Base-by-base conservation (phyloP, 2,797 vertebrate species). In the Hydrocynus forskahlii region DNA sequence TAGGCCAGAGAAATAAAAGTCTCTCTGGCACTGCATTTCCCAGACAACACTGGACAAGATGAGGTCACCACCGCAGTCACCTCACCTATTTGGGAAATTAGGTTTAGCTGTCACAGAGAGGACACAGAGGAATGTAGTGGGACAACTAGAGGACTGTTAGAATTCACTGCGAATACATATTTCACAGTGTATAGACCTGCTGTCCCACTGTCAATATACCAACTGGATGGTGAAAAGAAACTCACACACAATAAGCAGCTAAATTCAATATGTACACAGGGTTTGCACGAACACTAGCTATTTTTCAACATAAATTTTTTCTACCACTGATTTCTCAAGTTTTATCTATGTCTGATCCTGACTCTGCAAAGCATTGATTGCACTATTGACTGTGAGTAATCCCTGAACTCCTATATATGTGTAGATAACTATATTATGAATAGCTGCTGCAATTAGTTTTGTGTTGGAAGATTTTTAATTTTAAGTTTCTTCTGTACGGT, bases 61-160 rank as follows among this genome's bases (percentile, higher is more conserved):
- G 72, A 78, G 83, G 75, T 83, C 72, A 57, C 55, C 29, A 9
- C 16, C 63, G 76, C 43, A 55, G 75, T 72, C 75, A 83, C 71
- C 76, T 84, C 35, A 35, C 35, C 50, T n/a, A 71, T 63, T 83
- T 64, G 64, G 38, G 29, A 76, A 81, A 86, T 84, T 68, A 62
- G 43, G 12, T 69, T 68, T 64, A 57, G 70, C 1, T 40, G 54
- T 59, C 29, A 52, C 50, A 25, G 29, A 23, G 19, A 43, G 16
- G 12, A 48, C 74, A 59, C 16, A 29, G 76, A 57, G 64, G 74
- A 63, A 69, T 12, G 57, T 70, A 76, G 38, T 19, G 64, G 50
- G 62, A 76, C 74, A 60, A 48, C 57, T 66, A 35, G 40, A 75
- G 81, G 43, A 81, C 66, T 71, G 75, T 68, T 72, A 14, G 60